Evolutionary conservation across 2,797 vertebrate species (phyloP).

Genomic region (Sitta carolinensis): DNA sequence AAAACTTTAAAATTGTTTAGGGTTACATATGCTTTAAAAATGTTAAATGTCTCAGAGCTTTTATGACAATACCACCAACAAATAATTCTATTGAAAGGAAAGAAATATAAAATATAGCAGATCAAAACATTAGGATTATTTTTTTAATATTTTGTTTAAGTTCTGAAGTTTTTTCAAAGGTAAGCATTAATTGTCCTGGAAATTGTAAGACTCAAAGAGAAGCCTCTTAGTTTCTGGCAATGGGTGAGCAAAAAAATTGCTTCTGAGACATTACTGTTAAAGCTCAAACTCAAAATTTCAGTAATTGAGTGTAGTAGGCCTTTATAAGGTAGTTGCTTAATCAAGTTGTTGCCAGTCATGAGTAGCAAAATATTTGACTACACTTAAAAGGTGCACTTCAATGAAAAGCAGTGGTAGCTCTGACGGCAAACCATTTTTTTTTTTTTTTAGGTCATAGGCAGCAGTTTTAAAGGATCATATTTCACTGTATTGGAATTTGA

Average conservation of each 20-base stretch:
- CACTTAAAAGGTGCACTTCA: neutral
- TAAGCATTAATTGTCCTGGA: neutral
- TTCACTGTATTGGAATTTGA: neutral
- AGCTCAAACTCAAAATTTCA: neutral
- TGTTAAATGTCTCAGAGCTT: neutral
- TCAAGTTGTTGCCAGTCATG: neutral
- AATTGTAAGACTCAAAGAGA: neutral
- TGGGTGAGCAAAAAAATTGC: neutral
- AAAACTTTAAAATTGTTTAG: neutral
- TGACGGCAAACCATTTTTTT: neutral
- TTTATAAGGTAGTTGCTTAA: neutral
- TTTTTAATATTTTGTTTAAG: neutral
- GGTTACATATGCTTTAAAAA: neutral
- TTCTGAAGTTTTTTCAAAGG: neutral
- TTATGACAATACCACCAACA: neutral
- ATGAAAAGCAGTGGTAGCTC: neutral
- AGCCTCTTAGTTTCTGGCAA: neutral
- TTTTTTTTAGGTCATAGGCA: neutral
- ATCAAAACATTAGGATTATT: neutral
- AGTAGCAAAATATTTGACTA: neutral
- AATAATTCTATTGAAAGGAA: neutral
- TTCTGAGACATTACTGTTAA: neutral
- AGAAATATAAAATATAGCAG: neutral
- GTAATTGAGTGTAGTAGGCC: neutral
- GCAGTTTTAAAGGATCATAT: neutral